Percentiles rank a stretch among this genome's conserved stretches.
Conservation (phyloP, 30 jellyfish, hydroid and myxozoan species). For the Chironex yamaguchii region DNA sequence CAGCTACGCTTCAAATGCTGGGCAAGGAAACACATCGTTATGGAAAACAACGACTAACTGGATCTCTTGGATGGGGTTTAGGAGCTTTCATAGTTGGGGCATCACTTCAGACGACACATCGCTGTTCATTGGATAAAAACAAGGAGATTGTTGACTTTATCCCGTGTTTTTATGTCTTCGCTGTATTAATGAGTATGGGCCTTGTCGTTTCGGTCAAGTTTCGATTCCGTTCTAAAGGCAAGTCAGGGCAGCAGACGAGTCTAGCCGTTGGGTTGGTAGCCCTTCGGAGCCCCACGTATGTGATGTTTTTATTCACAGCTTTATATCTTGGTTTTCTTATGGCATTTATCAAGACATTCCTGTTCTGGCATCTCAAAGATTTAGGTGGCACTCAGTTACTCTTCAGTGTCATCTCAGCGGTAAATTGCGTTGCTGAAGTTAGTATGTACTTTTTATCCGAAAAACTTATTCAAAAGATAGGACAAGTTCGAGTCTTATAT, state of each 20-base stretch:
- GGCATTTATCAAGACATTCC: conserved; percentile 96
- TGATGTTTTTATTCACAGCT: conserved; percentile 96
- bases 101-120: conserved; percentile 94
- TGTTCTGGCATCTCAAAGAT: conserved; percentile 99
- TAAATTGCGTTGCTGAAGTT: conserved; percentile 98
- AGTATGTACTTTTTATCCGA: conserved; percentile 97
- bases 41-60: conserved; percentile 98
- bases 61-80: conserved; percentile 99
- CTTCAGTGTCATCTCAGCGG: conserved; percentile 94
- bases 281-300: conserved; percentile 89
- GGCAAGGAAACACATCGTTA: conserved; percentile 98
- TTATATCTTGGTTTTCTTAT: conserved; percentile 89
- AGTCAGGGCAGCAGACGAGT: conserved; percentile 79
- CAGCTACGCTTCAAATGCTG: conserved; percentile 95
- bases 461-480: conserved; percentile 82
- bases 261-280: conserved; percentile 93
- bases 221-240: conserved; percentile 73
- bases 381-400: conserved; percentile 96
- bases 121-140: conserved; percentile 82
- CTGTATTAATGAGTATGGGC: conserved; percentile 94
- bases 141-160: conserved; percentile 96
- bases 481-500: conserved; percentile 94
- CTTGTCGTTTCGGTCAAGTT: conserved; percentile 83
- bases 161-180: conserved; percentile 96
- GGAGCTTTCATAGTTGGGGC: conserved; percentile 99